A percentile compares a stretch with the other conserved stretches of the same genome.
Conservation (phyloP, 1,140 invertebrate genomes). For the Meloidogyne exigua region DNA sequence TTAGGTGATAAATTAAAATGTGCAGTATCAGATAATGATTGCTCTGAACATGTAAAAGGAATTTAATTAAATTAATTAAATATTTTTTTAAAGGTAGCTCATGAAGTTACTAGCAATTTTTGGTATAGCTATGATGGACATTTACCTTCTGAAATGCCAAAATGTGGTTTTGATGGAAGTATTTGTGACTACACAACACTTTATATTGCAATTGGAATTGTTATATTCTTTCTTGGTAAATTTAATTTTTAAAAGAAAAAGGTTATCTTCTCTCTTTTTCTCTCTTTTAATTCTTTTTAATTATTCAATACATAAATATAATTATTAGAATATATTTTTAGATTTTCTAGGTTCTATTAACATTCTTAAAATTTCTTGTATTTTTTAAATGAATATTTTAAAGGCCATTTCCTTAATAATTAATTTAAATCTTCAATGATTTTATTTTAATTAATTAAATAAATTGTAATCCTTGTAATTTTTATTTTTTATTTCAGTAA, state of each 20-base stretch:
- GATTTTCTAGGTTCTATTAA: no score
- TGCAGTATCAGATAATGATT: slow-evolving; percentile 47
- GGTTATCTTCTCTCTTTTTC: no score
- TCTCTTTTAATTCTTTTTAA: no score
- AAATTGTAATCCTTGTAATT: no score
- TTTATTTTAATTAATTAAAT: no score
- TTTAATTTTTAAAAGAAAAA: no score
- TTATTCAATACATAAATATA: no score
- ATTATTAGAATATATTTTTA: no score
- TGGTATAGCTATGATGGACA: slow-evolving; percentile 47
- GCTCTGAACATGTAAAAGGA: slow-evolving; percentile 54
- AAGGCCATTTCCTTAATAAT: no score
- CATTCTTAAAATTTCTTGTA: no score
- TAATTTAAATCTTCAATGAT: no score
- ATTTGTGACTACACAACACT: slow-evolving; percentile 60
- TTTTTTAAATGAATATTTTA: no score
- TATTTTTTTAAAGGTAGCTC: slow-evolving; percentile 44
- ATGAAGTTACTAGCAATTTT: slow-evolving; percentile 54
- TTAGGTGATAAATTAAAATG: slow-evolving; percentile 54
- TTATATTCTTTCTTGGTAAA: slow-evolving; percentile 44
- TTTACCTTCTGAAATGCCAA: slow-evolving; percentile 47
- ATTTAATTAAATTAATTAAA: not conserved
- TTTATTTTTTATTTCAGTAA: slow-evolving; percentile 14
- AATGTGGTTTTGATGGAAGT: slow-evolving; percentile 60
- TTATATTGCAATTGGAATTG: slow-evolving; percentile 50